Evolutionary conservation across 2,888 invertebrate genomes (phyloP), one percentile per base, ranked within the genome.

Genomic region (Clostera curtula): DNA sequence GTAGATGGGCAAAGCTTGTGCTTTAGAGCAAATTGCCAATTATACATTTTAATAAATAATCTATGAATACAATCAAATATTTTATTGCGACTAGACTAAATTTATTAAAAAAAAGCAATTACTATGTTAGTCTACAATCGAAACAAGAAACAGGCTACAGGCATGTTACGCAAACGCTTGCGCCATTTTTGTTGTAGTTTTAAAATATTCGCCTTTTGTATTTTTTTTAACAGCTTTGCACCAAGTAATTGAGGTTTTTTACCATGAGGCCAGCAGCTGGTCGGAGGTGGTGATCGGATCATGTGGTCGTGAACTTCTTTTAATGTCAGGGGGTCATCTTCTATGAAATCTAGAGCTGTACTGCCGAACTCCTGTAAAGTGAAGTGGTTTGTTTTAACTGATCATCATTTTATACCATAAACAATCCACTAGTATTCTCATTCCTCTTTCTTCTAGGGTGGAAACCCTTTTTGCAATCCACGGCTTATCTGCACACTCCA

Each of bases 291-390:
- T 42, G 92, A 92, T 34, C 93, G 83, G 25, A 93, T 92, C 86
- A 93, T 88, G 60, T 93, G 92, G 56, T 93, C 91, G 53, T 93
- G 93, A 29, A 93, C 90, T 68, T 92, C 92, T 38, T 91, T 91
- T 34, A 93, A 70, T 12, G 90, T 89, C 40, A 92, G 61, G 0
- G 92, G 91, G 61, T 92, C 92, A 24, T 90, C 87, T 56, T 91
- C 90, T 9, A 73, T 70, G 36, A 85, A 75, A 33, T 82, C 80
- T 34, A 84, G 37, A 2, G 84, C 74, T 27, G 82, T 66, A 37
- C 82, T 83, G 19, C 84, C 85, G 43, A 85, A 85, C 43, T 85
- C 84, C 84, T 85, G 64, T 2, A 70, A 73, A 10, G 19, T 24
- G 18, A 8, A 24, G n/a, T n/a, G n/a, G n/a, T 5, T 3, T 11